phyloP scores from a whole-genome alignment of 2,113 vertebrate species.

The Passerina amoena region DNA sequence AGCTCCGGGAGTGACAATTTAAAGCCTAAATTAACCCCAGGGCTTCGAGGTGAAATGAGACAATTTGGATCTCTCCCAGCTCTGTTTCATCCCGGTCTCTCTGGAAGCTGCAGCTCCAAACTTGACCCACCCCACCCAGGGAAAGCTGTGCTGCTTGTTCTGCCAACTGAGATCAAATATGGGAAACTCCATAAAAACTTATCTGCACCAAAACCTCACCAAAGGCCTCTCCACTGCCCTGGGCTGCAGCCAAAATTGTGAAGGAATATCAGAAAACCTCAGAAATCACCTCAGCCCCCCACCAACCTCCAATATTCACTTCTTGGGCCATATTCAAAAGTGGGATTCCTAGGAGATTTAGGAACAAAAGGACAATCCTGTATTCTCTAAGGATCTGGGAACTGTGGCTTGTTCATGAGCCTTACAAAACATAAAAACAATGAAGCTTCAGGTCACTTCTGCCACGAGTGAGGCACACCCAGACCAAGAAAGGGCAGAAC shows the following conservation, averaged over 20 bases:
- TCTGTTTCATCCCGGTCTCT: neutral
- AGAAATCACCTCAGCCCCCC: neutral
- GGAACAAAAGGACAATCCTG: neutral
- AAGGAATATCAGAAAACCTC: neutral
- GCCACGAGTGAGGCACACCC: neutral
- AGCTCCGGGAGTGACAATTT: neutral
- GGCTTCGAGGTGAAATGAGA: neutral
- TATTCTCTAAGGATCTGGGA: neutral
- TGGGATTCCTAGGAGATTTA: neutral
- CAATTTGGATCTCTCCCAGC: neutral
- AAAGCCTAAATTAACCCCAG: neutral
- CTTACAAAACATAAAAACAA: neutral
- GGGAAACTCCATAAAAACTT: neutral
- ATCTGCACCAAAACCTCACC: neutral
- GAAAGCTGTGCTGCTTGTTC: neutral
- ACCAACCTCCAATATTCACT: neutral
- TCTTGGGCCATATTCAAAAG: neutral
- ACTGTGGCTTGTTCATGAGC: neutral
- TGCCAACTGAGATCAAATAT: neutral
- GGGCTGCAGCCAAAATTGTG: fast-evolving
- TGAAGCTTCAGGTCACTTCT: neutral
- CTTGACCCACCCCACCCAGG: neutral
- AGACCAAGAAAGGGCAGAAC: neutral
- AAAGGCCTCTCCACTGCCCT: neutral
- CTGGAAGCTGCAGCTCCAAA: neutral